These are phyloP conservation scores for Drosophila subsilvestris DNA, from an alignment of 2,888 invertebrate species.

Conservation along the genomic window DNA sequence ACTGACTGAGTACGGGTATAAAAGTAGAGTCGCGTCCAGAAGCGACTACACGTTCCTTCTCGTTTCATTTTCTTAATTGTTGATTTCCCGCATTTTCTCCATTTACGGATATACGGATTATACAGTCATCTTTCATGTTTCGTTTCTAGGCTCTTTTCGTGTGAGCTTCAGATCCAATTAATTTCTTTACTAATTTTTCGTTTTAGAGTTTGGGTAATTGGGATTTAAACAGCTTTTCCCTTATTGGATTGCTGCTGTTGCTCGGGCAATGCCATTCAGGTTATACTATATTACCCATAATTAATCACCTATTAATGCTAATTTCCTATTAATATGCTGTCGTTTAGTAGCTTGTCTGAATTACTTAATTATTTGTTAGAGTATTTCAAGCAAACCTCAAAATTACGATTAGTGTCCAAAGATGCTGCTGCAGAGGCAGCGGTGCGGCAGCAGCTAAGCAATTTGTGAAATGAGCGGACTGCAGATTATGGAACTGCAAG, in stretches of 20 bases:
- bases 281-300: background rate
- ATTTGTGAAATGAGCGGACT: conserved; percentile 59
- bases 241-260: background rate
- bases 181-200: too few species aligned
- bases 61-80: too few species aligned
- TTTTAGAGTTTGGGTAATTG: too few species aligned
- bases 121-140: too few species aligned
- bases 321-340: conserved; percentile 14
- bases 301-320: conserved; percentile 21
- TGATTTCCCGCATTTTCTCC: too few species aligned
- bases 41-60: too few species aligned
- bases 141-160: too few species aligned
- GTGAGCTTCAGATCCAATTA: too few species aligned
- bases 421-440: conserved; percentile 47
- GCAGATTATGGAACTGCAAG: conserved; percentile 43
- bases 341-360: conserved; percentile 9
- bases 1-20: too few species aligned
- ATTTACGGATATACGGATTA: too few species aligned
- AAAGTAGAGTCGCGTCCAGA: too few species aligned
- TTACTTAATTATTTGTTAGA: conserved; percentile 25
- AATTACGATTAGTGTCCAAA: conserved; percentile 17
- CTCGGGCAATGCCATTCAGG: background rate
- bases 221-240: too few species aligned
- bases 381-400: conserved; percentile 35
- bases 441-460: conserved; percentile 53